Base-by-base conservation (phyloP, 2,113 vertebrate species). In the Anguilla japonica region DNA sequence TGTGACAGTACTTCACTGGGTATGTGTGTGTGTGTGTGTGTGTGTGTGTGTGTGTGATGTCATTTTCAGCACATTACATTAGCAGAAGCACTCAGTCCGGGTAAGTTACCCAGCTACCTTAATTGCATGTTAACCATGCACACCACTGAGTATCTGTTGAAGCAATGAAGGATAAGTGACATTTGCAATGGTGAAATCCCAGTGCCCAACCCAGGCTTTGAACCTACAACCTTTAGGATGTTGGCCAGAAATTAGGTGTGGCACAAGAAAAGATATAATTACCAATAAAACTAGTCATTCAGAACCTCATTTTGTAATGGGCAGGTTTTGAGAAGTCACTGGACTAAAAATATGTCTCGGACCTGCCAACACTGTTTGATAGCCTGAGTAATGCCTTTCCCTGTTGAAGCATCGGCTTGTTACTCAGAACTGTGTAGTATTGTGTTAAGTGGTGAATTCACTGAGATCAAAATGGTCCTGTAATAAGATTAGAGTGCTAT, bases 311-410 rank as follows among this genome's bases (percentile, higher is more conserved):
- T 53, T 53, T 53, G 7, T 53, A 53, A 53, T 53, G 8, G 50
- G 50, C 50, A 53, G 50, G 50, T 53, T 53, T 14, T 53, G 50
- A 53, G 13, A 53, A 14, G 13, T 9, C 50, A 53, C 50, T 53
- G 9, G 11, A 14, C 50, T 53, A 11, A 11, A 53, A 53, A 53
- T 53, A 53, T 53, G 50, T 40, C n/a, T 14, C 29, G 41, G 7
- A 39, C 75, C 29, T 40, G 9, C 22, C 75, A 40, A n/a, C 16
- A 8, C 50, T 53, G 50, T 78, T 26, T 50, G 20, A 50, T 34
- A 79, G 84, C 56, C 14, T 40, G 46, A 80, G 79, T 56, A 85
- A 79, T 16, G 50, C 79, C 46, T 34, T 78, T 41, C 75, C 53
- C 84, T 80, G 53, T 56, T 40, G 20, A 85, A 50, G 71, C 71